A percentile compares a stretch with the other conserved stretches of the same genome.
These are phyloP conservation scores for Helarctos malayanus DNA, from an alignment of 2,797 vertebrate species.

Conservation along the genomic window DNA sequence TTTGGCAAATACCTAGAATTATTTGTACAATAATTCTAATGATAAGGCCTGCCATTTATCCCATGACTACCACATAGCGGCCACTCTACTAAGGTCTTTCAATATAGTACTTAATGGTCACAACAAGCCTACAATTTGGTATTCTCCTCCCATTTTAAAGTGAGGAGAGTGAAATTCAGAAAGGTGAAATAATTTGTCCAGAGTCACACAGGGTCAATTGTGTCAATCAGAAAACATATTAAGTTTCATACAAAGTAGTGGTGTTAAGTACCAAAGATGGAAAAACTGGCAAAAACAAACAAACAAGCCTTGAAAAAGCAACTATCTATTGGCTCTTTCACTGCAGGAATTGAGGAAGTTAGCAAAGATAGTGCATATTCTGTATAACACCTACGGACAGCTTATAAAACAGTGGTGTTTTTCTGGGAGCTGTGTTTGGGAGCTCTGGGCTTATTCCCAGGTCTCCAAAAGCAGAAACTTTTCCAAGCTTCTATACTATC, in stretches of 20 bases:
- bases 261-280: not conserved
- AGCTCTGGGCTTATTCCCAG: not conserved
- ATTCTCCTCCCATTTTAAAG: slow-evolving; percentile 79
- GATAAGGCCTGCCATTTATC: not conserved
- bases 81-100: not conserved
- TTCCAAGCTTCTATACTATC: not conserved
- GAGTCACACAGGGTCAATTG: not conserved
- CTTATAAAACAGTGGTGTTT: not conserved
- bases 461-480: not conserved
- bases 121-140: not conserved
- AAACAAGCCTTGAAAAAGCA: not conserved
- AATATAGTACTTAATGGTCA: not conserved
- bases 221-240: not conserved
- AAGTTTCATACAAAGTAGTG: not conserved
- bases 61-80: not conserved
- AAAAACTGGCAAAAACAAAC: not conserved
- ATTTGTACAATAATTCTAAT: not conserved
- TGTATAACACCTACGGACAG: not conserved
- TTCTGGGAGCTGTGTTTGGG: not conserved
- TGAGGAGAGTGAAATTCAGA: not conserved
- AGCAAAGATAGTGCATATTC: not conserved
- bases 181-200: not conserved
- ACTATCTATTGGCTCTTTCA: not conserved
- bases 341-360: not conserved
- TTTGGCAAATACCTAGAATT: not conserved